Evolutionary conservation across 2,888 invertebrate genomes (phyloP), one percentile per base, ranked within the genome.

Genomic region (Zele albiditarsus): DNA sequence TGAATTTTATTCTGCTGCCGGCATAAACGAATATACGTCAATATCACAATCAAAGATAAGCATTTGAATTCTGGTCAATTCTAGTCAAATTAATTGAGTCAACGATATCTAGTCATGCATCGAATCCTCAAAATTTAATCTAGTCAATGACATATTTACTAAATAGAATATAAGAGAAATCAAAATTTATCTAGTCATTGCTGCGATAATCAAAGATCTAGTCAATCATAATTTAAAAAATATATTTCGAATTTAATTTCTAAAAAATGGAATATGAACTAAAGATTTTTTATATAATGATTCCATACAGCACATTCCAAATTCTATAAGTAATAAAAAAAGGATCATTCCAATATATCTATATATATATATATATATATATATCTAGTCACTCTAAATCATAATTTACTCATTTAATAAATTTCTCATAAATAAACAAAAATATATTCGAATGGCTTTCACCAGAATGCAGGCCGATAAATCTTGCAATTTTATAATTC

Each of bases 391-490:
- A 66, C 25, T 71, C 31, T 69, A 28, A 46, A 66, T 49, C 25
- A 28, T 3, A 60, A 62, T 49, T 31, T 42, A 42, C 68, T 31
- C n/a, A 12, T 57, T 16, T 74, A 74, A 71, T 77, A 71, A 71
- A 20, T 20, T 71, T 62, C 42, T 16, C n/a, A 60, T 5, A 65
- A 69, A 27, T 62, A 67, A 71, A 60, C 53, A 65, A n/a, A 62
- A 38, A 46, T 27, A 67, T 58, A 70, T 74, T 77, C 73, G 71
- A 71, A 72, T 75, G 71, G 76, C 23, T 27, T n/a, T 31, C 23
- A 74, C 73, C 80, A 74, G 80, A 82, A 85, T 81, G 88, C 88
- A 88, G 88, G 88, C 88, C 88, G 86, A 78, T 79, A 80, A 74
- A 75, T 78, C 83, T 85, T 88, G 88, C 88, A 88, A 88, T 88